Conservation (phyloP, 2,888 invertebrate genomes). For the Penaeus monodon region DNA sequence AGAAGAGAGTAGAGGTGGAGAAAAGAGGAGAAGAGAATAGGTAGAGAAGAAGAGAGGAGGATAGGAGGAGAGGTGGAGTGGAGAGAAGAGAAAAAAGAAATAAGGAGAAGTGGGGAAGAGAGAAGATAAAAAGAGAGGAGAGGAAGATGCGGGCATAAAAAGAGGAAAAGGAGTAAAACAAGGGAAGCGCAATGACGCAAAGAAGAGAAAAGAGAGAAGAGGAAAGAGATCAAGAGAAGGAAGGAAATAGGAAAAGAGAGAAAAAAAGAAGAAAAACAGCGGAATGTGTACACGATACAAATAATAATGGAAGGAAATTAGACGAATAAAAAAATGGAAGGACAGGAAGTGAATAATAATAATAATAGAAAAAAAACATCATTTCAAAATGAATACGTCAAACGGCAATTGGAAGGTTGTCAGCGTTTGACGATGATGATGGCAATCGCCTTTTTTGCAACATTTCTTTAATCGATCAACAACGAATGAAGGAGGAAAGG, state of each 20-base stretch:
- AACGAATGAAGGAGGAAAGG: slow-evolving; percentile 15
- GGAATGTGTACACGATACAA: too few species aligned
- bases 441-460: too few species aligned
- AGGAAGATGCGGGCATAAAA: slow-evolving; percentile 1
- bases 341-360: too few species aligned
- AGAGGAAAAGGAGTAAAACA: slow-evolving; percentile 13
- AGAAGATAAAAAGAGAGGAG: neutral
- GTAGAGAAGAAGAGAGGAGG: neutral
- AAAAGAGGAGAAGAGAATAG: slow-evolving; percentile 13
- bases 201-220: too few species aligned
- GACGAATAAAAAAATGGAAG: too few species aligned
- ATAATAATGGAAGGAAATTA: too few species aligned
- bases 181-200: neutral
- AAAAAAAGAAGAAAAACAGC: too few species aligned
- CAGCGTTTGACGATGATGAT: too few species aligned
- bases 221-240: neutral
- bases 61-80: neutral
- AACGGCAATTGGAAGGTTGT: too few species aligned
- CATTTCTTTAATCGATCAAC: too few species aligned
- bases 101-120: neutral
- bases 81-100: neutral
- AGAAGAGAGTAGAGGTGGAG: slow-evolving; percentile 24
- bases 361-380: too few species aligned
- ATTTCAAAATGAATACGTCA: too few species aligned
- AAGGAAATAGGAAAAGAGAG: neutral